Evolutionary conservation across 2,113 vertebrate species (phyloP), one percentile per base, ranked within the genome.

Genomic region (Gallinago undulata): DNA sequence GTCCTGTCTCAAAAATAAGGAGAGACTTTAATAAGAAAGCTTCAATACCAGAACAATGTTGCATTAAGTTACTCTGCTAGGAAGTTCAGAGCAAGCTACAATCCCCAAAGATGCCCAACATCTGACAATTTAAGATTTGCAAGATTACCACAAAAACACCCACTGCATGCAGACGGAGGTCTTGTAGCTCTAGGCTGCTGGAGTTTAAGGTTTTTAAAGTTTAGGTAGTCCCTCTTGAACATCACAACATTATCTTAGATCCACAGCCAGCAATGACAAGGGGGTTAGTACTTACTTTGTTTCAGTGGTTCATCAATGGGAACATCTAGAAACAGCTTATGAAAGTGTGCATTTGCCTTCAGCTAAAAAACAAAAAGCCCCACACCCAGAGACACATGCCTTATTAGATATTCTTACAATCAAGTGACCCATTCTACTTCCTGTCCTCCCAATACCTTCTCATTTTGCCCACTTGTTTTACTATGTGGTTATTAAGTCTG

Each of bases 291-390:
- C 99, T 99, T 97, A 99, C 99, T 99, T 97, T 99, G 99, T 83
- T 97, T 98, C 95, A 99, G 97, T 15, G 98, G 98, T 45, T 99
- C 99, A 48, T 99, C 99, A 66, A 97, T 98, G 69, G 98, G 98
- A 97, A 99, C 98, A 88, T 99, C 98, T 96, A 99, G 98, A 93
- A 99, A 99, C 95, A 99, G 94, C 98, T 99, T 99, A 98, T 99
- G 99, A 96, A 99, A 99, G 67, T 99, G 99, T 95, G 98, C 97
- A 70, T 99, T 99, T 77, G 98, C 98, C 96, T 99, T 99, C 24
- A 98, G 97, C 99, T 99, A 90, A 79, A 98, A 96, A 94, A 96
- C 77, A 95, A 95, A 55, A 92, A 93, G 89, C 41, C 84, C 77
- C 30, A 93, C 64, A 69, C 66, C 22, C 87, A 41, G 66, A 50